Conservation (phyloP, 2,797 vertebrate genomes). For the Sphenopsis melanotis region DNA sequence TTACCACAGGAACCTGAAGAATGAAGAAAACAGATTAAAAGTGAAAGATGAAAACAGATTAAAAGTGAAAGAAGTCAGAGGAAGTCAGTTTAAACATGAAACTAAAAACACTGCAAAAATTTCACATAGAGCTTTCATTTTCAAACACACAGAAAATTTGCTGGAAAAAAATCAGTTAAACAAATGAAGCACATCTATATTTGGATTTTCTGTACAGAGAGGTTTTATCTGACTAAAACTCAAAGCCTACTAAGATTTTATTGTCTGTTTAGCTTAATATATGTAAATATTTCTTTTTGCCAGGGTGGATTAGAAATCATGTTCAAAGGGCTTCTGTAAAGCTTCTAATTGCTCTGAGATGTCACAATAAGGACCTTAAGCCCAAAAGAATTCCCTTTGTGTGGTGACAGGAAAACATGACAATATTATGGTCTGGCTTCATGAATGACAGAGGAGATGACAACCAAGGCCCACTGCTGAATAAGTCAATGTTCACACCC, state of each 20-base stretch:
- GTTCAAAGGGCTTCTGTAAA: slow-evolving; percentile 6
- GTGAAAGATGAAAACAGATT: not conserved
- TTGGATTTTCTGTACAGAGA: not conserved
- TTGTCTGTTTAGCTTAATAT: not conserved
- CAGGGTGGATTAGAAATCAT: not conserved
- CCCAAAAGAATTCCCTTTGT: not conserved
- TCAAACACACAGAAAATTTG: not conserved
- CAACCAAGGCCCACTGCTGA: not conserved
- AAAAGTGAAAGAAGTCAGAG: not conserved
- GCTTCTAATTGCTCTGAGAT: not conserved
- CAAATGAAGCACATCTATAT: not conserved
- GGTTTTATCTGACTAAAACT: not conserved
- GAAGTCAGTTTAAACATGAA: not conserved
- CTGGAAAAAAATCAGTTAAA: not conserved
- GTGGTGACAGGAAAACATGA: not conserved
- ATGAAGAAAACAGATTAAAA: not conserved
- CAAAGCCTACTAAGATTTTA: not conserved
- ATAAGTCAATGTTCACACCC: not conserved
- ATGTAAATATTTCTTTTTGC: not conserved
- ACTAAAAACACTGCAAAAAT: not conserved
- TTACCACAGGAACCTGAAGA: not conserved
- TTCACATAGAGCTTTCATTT: not conserved
- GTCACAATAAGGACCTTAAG: not conserved
- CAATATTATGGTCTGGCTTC: not conserved
- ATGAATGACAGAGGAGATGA: not conserved